Evolutionary conservation across 2,113 vertebrate species (phyloP).

Genomic region (Podocnemis expansa): DNA sequence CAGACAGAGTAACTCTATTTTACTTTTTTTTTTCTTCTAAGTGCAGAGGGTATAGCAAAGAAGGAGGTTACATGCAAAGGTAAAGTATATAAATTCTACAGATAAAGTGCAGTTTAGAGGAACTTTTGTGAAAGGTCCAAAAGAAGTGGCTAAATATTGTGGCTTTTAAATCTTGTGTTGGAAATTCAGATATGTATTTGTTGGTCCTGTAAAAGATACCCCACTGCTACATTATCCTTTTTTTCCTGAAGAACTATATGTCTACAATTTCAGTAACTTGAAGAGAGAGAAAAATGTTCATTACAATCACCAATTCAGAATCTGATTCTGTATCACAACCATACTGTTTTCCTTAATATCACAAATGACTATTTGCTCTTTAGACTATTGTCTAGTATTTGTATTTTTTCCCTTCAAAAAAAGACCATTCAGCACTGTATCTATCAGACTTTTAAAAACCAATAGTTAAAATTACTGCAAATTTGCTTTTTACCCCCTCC

Average conservation of each 20-base stretch:
- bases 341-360: not conserved
- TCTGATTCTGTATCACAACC: conserved; percentile 6
- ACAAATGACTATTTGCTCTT: not conserved
- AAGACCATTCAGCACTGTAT: not conserved
- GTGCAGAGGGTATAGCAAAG: not conserved
- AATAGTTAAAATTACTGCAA: not conserved
- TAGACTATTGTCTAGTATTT: not conserved
- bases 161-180: not conserved
- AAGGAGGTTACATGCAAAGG: not conserved
- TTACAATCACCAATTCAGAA: not conserved
- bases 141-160: not conserved
- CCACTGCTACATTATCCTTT: not conserved
- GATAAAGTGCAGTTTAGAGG: not conserved
- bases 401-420: not conserved
- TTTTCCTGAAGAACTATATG: not conserved
- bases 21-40: not conserved
- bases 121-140: conserved; percentile 1
- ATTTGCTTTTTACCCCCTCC: not conserved
- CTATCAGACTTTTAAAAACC: not conserved
- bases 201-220: not conserved
- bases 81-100: not conserved
- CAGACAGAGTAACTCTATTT: not conserved
- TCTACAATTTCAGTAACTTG: conserved; percentile 32
- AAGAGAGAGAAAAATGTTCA: conserved; percentile 21
- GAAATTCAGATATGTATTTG: not conserved